Percentiles rank a stretch among this genome's conserved stretches.
Evolutionary conservation across 1,140 invertebrate species (phyloP).

Genomic region (Pseudomyrmex gracilis): DNA sequence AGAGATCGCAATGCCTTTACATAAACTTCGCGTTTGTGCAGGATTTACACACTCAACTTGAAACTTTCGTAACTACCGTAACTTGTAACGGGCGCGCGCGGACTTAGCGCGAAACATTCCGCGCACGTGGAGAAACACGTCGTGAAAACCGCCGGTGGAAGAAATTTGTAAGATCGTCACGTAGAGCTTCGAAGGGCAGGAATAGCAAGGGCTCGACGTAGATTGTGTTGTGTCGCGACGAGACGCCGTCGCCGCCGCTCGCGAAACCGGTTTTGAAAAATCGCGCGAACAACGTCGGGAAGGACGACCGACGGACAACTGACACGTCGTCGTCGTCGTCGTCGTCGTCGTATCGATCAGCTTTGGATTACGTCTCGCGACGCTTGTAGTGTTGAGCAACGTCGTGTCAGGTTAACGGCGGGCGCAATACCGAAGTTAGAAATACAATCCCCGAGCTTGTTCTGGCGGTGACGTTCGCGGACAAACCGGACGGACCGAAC

Average conservation of each 20-base stretch:
- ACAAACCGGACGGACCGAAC: conserved; percentile 25
- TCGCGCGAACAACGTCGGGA: background rate
- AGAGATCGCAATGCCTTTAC: conserved; percentile 17
- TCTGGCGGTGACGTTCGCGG: conserved; percentile 47
- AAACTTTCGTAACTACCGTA: conserved; percentile 29
- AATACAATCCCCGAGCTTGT: conserved; percentile 36
- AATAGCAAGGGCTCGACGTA: conserved; percentile 39
- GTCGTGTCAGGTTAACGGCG: conserved; percentile 12
- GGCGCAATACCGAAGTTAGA: conserved; percentile 39
- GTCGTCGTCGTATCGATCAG: conserved; percentile 35
- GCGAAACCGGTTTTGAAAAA: conserved; percentile 62
- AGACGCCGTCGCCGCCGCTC: conserved; percentile 25
- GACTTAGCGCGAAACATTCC: conserved; percentile 12
- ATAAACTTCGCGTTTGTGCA: conserved; percentile 34
- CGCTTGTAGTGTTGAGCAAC: conserved; percentile 7
- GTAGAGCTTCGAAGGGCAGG: conserved; percentile 47
- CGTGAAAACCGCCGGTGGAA: conserved; percentile 38
- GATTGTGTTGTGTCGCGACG: too few relatives aligned
- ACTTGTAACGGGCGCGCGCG: background rate
- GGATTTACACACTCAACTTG: conserved; percentile 36
- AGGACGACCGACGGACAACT: background rate
- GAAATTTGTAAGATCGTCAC: conserved; percentile 55
- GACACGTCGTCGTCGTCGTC: background rate
- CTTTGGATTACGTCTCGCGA: conserved; percentile 31
- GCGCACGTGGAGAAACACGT: conserved; percentile 21